Conservation (phyloP, 2,797 vertebrate genomes). For the Leptatherina wallacei region DNA sequence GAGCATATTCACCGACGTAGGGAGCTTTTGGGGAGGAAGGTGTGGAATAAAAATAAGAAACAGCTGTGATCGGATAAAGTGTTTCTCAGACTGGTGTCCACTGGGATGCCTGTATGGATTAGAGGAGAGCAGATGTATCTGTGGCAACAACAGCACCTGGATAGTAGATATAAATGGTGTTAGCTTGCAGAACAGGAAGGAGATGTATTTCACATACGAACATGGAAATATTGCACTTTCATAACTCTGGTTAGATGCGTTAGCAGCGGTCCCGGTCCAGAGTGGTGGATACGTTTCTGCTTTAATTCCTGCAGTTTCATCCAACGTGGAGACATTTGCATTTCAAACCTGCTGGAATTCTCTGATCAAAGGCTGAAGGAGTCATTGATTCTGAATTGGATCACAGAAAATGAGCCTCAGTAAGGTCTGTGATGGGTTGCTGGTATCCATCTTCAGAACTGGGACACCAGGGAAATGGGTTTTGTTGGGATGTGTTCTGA, state of each 20-base stretch:
- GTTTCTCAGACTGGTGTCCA: slow-evolving; percentile 34
- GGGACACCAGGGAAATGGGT: not conserved
- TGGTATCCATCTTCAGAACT: not conserved
- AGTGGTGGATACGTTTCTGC: not conserved
- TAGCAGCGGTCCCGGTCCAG: not conserved
- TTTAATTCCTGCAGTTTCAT: not conserved
- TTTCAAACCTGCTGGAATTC: not conserved
- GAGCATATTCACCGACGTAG: slow-evolving; percentile 41
- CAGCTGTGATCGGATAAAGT: slow-evolving; percentile 56
- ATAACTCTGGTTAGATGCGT: not conserved
- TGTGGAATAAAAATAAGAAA: slow-evolving; percentile 43
- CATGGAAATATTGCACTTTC: not conserved
- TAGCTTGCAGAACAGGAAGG: slow-evolving; percentile 10
- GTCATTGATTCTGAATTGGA: not conserved
- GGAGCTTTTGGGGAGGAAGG: slow-evolving; percentile 46
- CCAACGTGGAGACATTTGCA: not conserved
- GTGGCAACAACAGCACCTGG: slow-evolving; percentile 27
- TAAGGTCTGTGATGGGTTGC: not conserved
- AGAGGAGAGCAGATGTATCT: slow-evolving; percentile 5
- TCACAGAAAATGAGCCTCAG: not conserved
- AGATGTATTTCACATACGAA: not conserved
- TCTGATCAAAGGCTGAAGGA: not conserved
- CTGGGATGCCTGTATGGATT: slow-evolving; percentile 42
- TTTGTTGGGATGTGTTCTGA: not conserved
- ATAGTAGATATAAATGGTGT: slow-evolving; percentile 23